Evolutionary conservation across 2,797 vertebrate genomes (phyloP).

Genomic region (Tenualosa thibaudeaui): DNA sequence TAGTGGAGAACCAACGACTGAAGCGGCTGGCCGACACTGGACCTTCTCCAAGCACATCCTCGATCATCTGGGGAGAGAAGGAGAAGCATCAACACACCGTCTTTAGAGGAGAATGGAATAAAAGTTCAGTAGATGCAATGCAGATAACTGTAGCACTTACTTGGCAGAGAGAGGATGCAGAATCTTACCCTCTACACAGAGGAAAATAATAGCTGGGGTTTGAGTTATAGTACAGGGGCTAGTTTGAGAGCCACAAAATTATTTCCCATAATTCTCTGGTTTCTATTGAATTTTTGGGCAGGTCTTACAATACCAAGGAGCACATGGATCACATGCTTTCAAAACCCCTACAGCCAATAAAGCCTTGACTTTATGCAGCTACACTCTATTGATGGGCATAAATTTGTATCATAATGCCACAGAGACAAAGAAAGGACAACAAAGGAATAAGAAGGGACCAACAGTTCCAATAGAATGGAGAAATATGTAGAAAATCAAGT

Average conservation of each 20-base stretch:
- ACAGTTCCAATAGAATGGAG: not conserved
- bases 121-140: slow-evolving; percentile 46
- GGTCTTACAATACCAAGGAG: not conserved
- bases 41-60: slow-evolving; percentile 94
- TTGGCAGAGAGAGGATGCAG: slow-evolving; percentile 59
- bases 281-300: not conserved
- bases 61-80: slow-evolving; percentile 86
- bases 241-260: not conserved
- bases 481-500: not conserved
- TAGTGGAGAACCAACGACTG: slow-evolving; percentile 93
- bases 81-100: not conserved
- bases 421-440: not conserved
- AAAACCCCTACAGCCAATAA: not conserved
- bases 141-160: slow-evolving; percentile 63
- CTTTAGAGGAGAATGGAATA: slow-evolving; percentile 11
- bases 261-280: not conserved
- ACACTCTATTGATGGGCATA: slow-evolving; percentile 69
- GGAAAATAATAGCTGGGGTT: not conserved
- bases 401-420: slow-evolving; percentile 58
- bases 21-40: slow-evolving; percentile 90
- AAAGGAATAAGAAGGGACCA: not conserved
- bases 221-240: not conserved
- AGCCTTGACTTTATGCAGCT: not conserved
- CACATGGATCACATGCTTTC: not conserved
- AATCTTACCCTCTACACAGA: slow-evolving; percentile 40